Conservation (phyloP, 2,888 invertebrate species). For the Oscheius onirici region DNA sequence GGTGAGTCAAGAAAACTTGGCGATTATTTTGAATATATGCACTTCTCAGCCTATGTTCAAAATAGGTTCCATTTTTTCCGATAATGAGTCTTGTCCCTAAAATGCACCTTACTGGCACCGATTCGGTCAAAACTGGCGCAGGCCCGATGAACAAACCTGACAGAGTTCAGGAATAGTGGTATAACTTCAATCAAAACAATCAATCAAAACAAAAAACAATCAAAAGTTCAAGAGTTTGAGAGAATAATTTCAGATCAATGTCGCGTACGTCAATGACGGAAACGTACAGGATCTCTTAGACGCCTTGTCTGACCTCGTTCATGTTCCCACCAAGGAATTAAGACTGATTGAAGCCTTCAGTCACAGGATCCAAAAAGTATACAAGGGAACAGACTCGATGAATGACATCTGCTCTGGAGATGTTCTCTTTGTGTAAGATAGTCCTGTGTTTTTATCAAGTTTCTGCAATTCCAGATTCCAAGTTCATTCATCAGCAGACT, state of each 20-base stretch:
- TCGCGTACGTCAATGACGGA: constrained; percentile 52
- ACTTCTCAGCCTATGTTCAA: too few species aligned
- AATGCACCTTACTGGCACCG: too few species aligned
- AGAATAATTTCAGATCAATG: constrained; percentile 35
- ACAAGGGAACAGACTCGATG: constrained; percentile 38
- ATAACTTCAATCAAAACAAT: too few species aligned
- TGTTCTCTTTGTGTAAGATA: constrained; percentile 72
- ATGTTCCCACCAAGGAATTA: constrained; percentile 39
- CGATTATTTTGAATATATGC: too few species aligned
- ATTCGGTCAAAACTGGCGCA: too few species aligned
- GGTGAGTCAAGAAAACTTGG: too few species aligned
- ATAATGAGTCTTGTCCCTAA: too few species aligned
- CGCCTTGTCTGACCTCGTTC: constrained; percentile 46
- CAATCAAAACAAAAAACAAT: too few species aligned
- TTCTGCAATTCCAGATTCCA: constrained; percentile 70
- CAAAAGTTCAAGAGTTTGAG: too few species aligned
- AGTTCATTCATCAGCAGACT: constrained; percentile 71
- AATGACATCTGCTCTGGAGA: constrained; percentile 67
- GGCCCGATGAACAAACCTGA: too few species aligned
- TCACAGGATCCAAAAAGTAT: constrained; percentile 55
- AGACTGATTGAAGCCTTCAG: constrained; percentile 51
- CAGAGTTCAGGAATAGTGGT: too few species aligned
- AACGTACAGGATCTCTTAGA: constrained; percentile 53
- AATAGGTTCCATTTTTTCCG: constrained; percentile 37
- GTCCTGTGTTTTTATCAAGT: not conserved